Conservation (phyloP, 2,888 invertebrate species). For the Diploptera punctata region DNA sequence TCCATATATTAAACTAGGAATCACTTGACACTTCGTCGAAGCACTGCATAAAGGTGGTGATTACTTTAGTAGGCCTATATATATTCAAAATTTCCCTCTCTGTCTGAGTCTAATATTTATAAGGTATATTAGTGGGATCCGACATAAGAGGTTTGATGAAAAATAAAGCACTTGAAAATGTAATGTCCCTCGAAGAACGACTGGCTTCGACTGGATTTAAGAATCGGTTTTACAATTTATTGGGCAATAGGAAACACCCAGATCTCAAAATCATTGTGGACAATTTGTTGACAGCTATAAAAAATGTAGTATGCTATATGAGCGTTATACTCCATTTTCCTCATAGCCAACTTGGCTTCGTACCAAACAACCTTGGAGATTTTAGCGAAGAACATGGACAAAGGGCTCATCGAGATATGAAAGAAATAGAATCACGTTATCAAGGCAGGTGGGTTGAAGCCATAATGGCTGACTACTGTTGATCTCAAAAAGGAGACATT, state of each 20-base stretch:
- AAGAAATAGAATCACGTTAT: neutral
- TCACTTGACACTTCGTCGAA: neutral
- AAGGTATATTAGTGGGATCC: no score
- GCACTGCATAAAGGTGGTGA: neutral
- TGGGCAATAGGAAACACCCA: conserved; percentile 7
- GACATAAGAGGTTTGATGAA: no score
- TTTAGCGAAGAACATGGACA: no score
- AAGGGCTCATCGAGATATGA: neutral
- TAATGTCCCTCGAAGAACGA: no score
- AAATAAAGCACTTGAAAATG: no score
- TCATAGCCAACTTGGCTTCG: no score
- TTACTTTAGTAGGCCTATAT: neutral
- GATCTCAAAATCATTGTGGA: neutral
- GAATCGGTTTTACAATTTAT: no score
- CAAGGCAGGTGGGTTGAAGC: neutral
- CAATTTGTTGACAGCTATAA: neutral
- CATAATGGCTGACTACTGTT: neutral
- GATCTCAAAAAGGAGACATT: neutral
- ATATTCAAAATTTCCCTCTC: neutral
- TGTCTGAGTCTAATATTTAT: no score
- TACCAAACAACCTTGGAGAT: no score
- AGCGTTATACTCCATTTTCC: no score
- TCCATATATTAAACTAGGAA: neutral
- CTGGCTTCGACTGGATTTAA: no score
- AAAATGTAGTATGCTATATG: neutral